These are phyloP conservation scores for Dascillus cervinus DNA, from an alignment of 2,888 invertebrate species.

Conservation along the genomic window DNA sequence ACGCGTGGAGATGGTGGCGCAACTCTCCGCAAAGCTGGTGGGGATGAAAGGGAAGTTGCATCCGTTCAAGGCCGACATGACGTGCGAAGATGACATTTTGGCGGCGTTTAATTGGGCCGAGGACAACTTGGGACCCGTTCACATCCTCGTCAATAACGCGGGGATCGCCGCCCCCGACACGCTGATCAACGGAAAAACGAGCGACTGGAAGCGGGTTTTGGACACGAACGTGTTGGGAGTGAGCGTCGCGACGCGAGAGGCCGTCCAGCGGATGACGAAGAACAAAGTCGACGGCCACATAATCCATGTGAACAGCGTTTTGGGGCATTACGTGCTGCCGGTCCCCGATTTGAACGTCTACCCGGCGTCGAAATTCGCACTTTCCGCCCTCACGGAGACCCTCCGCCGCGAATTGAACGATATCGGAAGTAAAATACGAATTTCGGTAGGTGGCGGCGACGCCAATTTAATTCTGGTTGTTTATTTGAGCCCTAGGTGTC, in stretches of 20 bases:
- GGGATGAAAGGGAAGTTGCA: conserved; percentile 6
- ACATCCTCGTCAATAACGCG: conserved; percentile 17
- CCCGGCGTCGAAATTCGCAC: too few relatives aligned
- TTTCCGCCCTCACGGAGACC: too few relatives aligned
- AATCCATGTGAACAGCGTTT: conserved; percentile 20
- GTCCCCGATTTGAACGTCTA: too few relatives aligned
- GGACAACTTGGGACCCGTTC: conserved; percentile 16
- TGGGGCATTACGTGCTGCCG: too few relatives aligned
- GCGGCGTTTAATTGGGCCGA: conserved; percentile 13
- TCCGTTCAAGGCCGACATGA: conserved; percentile 11
- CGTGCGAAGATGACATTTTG: conserved; percentile 12
- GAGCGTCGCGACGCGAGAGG: conserved; percentile 18
- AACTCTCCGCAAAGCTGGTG: background rate
- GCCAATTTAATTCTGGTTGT: too few relatives aligned
- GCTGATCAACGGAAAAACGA: conserved; percentile 17
- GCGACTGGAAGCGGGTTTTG: conserved; percentile 20
- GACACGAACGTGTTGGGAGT: conserved; percentile 22
- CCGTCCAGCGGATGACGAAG: conserved; percentile 18
- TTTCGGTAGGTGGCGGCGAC: too few relatives aligned
- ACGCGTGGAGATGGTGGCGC: conserved; percentile 1
- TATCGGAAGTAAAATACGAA: too few relatives aligned
- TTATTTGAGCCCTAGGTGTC: too few relatives aligned
- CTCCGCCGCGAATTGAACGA: too few relatives aligned
- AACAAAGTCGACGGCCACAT: conserved; percentile 23
- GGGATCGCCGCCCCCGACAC: conserved; percentile 12